Evolutionary conservation across 2,797 vertebrate species (phyloP).

Genomic region (Hylomyscus alleni): DNA sequence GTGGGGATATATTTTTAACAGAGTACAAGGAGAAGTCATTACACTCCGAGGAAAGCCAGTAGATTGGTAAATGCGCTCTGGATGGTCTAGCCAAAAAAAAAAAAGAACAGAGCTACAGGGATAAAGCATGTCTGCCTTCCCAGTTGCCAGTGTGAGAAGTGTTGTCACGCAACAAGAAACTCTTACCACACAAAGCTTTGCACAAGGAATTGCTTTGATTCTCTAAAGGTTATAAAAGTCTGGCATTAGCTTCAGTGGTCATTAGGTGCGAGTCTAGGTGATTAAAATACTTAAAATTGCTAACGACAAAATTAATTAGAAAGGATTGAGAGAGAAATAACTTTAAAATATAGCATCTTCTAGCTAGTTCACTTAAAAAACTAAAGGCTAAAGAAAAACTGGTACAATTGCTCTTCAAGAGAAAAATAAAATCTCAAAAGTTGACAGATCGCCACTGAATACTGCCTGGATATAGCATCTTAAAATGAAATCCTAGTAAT

Average conservation of each 20-base stretch:
- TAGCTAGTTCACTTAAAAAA: conserved; percentile 48
- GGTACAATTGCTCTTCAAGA: background rate
- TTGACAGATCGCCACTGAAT: background rate
- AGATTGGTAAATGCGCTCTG: conserved; percentile 87
- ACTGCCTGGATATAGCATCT: conserved; percentile 38
- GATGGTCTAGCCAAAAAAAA: conserved; percentile 76
- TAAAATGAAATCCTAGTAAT: conserved; percentile 73
- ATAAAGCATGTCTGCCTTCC: conserved; percentile 37
- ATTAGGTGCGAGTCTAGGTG: conserved; percentile 36
- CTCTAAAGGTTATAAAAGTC: conserved; percentile 30
- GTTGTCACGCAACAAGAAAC: conserved; percentile 15
- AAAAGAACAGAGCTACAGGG: conserved; percentile 23
- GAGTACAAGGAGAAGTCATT: conserved; percentile 91
- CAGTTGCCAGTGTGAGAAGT: background rate
- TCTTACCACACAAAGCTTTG: conserved; percentile 61
- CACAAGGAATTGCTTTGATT: conserved; percentile 61
- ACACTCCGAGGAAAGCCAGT: conserved; percentile 87
- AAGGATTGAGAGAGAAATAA: conserved; percentile 50
- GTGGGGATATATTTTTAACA: conserved; percentile 91
- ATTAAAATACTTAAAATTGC: conserved; percentile 71
- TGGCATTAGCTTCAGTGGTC: conserved; percentile 17
- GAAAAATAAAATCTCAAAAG: background rate
- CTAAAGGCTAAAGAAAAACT: conserved; percentile 40
- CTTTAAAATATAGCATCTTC: conserved; percentile 38
- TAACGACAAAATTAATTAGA: conserved; percentile 62